Evolutionary conservation across 2,113 vertebrate genomes (phyloP).

Genomic region (Sapajus apella): DNA sequence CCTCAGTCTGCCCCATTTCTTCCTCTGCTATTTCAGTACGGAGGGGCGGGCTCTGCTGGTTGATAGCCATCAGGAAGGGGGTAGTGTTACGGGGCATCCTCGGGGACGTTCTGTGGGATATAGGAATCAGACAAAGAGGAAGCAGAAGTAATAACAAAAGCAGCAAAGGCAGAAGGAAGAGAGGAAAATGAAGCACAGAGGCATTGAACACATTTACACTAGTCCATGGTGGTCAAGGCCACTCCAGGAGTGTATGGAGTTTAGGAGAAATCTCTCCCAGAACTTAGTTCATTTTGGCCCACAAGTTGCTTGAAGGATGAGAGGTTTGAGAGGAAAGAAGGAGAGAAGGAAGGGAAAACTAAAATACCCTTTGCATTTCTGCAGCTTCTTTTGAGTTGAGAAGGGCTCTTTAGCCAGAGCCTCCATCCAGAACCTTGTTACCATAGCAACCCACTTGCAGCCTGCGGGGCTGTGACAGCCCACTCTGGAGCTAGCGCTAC

Average conservation of each 20-base stretch:
- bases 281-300: background rate
- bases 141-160: background rate
- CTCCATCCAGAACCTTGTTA: slow-evolving; percentile 82
- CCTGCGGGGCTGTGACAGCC: slow-evolving; percentile 72
- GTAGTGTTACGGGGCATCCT: background rate
- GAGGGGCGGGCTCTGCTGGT: background rate
- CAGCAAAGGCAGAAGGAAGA: background rate
- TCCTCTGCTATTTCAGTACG: background rate
- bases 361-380: slow-evolving; percentile 58
- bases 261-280: background rate
- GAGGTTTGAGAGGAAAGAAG: background rate
- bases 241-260: background rate
- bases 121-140: background rate
- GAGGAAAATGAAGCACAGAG: background rate
- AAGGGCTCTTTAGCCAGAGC: slow-evolving; percentile 72
- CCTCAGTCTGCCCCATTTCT: background rate
- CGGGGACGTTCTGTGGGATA: background rate
- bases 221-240: background rate
- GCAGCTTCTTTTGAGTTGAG: slow-evolving; percentile 64
- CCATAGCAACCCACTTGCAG: slow-evolving; percentile 80
- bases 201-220: background rate
- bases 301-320: background rate
- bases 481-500: slow-evolving; percentile 67
- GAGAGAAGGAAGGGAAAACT: background rate
- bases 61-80: background rate